Evolutionary conservation across 2,888 invertebrate species (phyloP), one percentile per base, ranked within the genome.

Genomic region (Stenodema calcarata): DNA sequence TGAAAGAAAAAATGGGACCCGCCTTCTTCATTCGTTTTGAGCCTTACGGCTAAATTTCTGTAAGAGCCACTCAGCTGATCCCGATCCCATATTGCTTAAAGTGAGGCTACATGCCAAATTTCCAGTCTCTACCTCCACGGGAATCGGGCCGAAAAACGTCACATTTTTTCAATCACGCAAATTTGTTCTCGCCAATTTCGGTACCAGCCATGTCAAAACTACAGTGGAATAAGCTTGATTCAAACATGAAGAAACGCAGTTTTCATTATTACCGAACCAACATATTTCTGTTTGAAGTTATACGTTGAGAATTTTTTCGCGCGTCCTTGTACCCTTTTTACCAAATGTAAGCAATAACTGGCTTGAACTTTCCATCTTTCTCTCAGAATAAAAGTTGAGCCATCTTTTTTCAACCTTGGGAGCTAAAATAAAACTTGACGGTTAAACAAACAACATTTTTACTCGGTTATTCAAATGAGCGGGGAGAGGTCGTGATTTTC

Each of bases 331-430:
- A 23, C 62, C 54, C 62, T 12, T 62, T 62, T 23, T 23, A 62
- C 62, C 62, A 62, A 62, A 62, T 62, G 62, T 62, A 62, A 62
- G 62, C 62, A 62, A 62, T 62, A 62, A 54, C 54, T 54, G 54
- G 62, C 62, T 62, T 62, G 62, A 62, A 62, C 62, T 62, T 62
- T 62, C 23, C 62, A 62, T 62, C 62, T 62, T 62, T 62, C 62
- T 62, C 23, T 62, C 62, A 23, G 62, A 62, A 62, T 62, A 62
- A 62, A 62, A 62, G 62, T 62, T 62, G 62, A 62, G 62, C 62
- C 62, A 62, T 62, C 62, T 18, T 62, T 62, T 62, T 50, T n/a
- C 7, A 62, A 0, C 62, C 18, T 62, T 0, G 27, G 27, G 62
- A 62, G 23, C 23, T 23, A 23, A 23, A 62, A 62, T 23, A 23